Evolutionary conservation across 2,888 invertebrate genomes (phyloP).

Genomic region (Phengaris alcon): DNA sequence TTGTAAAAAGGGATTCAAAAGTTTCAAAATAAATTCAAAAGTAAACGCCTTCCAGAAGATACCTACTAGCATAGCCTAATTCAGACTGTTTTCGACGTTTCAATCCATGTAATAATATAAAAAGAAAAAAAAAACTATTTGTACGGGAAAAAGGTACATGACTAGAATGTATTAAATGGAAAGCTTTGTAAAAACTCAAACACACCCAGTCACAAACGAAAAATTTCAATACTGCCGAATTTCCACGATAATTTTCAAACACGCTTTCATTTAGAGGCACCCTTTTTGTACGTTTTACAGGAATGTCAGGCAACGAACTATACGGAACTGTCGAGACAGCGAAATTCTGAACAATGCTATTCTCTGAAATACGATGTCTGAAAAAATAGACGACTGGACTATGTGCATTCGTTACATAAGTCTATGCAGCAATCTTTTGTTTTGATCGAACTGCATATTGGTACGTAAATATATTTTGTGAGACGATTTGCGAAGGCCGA

Average conservation of each 20-base stretch:
- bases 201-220: background rate
- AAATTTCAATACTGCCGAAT: background rate
- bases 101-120: too few relatives aligned
- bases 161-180: background rate
- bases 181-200: background rate
- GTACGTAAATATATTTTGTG: background rate
- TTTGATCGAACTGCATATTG: background rate
- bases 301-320: conserved; percentile 38
- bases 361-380: conserved; percentile 34
- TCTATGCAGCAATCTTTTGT: background rate
- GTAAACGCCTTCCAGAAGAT: too few relatives aligned
- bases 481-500: background rate
- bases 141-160: too few relatives aligned
- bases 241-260: background rate
- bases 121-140: too few relatives aligned
- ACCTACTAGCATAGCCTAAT: too few relatives aligned
- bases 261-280: conserved; percentile 1
- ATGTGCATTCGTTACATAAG: conserved; percentile 1
- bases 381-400: conserved; percentile 11
- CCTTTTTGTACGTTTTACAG: conserved; percentile 13
- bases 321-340: conserved; percentile 43
- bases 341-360: conserved; percentile 48
- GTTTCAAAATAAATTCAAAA: too few relatives aligned
- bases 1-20: too few relatives aligned
- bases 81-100: too few relatives aligned